Evolutionary conservation across 2,113 vertebrate species (phyloP).

Genomic region (Hystrix brachyura): DNA sequence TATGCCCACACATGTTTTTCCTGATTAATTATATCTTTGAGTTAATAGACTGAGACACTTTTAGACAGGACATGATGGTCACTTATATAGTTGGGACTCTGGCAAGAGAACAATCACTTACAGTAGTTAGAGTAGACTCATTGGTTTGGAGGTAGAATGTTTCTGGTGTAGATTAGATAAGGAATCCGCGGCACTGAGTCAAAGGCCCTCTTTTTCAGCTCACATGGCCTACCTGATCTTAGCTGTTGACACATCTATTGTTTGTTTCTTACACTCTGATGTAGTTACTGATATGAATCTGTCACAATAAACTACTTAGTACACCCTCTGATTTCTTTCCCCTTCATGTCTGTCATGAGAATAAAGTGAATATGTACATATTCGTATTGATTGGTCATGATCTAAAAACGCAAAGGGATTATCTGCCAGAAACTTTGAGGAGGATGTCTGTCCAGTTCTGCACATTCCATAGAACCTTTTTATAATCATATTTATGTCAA

Average conservation of each 20-base stretch:
- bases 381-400: not conserved
- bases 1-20: not conserved
- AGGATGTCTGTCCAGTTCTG: not conserved
- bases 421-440: not conserved
- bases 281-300: not conserved
- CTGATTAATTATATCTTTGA: constrained; percentile 40
- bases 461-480: not conserved
- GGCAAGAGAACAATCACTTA: constrained; percentile 51
- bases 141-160: constrained; percentile 43
- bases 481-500: not conserved
- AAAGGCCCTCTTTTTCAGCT: constrained; percentile 34
- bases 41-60: constrained; percentile 63
- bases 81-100: constrained; percentile 27
- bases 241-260: not conserved
- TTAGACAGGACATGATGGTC: constrained; percentile 49
- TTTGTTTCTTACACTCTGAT: constrained; percentile 26
- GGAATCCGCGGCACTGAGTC: not conserved
- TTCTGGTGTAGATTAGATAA: constrained; percentile 53
- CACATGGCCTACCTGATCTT: not conserved
- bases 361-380: constrained; percentile 2
- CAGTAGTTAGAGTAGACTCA: constrained; percentile 6
- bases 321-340: not conserved
- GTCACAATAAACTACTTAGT: constrained; percentile 18
- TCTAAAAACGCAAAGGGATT: constrained; percentile 1
- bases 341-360: not conserved